These are phyloP conservation scores for Drosophila hamatofila DNA, from an alignment of 2,888 invertebrate species.

Conservation along the genomic window DNA sequence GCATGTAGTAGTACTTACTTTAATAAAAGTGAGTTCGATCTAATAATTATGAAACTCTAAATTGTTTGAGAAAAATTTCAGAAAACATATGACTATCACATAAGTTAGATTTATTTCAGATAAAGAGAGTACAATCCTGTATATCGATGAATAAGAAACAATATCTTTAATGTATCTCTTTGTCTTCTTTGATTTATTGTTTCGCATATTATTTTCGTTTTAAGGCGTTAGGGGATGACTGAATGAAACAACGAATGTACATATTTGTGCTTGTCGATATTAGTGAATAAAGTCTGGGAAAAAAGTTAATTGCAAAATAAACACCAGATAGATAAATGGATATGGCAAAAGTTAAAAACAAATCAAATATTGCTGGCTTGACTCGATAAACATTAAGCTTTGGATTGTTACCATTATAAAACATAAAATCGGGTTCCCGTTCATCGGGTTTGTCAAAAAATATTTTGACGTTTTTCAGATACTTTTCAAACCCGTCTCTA, in stretches of 20 bases:
- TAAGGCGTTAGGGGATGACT: conserved; percentile 24
- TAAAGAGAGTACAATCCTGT: not conserved
- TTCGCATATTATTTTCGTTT: conserved; percentile 44
- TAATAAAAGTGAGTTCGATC: too few species aligned
- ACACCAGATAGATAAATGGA: conserved; percentile 92
- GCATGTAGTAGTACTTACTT: too few species aligned
- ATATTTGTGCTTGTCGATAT: conserved; percentile 84
- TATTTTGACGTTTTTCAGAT: conserved; percentile 91
- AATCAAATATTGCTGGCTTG: conserved; percentile 98
- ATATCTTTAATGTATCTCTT: not conserved
- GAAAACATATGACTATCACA: too few species aligned
- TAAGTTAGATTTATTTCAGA: not conserved
- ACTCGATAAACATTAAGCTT: conserved; percentile 96
- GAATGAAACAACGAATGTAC: conserved; percentile 17
- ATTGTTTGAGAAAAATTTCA: too few species aligned
- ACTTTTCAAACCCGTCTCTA: conserved; percentile 90
- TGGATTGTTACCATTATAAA: conserved; percentile 93
- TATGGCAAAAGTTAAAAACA: conserved; percentile 95
- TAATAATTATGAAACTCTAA: too few species aligned
- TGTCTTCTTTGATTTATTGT: not conserved
- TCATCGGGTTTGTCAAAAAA: conserved; percentile 90
- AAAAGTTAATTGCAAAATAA: conserved; percentile 92
- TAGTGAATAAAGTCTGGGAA: conserved; percentile 89
- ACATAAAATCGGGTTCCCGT: conserved; percentile 96
- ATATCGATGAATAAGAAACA: too few species aligned